Conservation (phyloP, 2,888 invertebrate genomes). For the Flabesymbios commensalis region DNA sequence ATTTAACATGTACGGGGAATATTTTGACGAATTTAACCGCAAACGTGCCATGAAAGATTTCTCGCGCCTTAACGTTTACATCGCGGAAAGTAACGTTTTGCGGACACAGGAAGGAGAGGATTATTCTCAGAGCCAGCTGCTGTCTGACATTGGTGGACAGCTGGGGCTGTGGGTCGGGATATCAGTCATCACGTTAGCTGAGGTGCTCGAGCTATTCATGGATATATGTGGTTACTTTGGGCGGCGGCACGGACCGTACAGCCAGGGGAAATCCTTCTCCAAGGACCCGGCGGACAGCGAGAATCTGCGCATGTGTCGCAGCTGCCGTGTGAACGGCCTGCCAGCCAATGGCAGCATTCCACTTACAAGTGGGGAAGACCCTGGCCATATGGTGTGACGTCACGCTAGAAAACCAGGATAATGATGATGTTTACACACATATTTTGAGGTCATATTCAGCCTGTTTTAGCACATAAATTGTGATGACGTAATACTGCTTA, state of each 20-base stretch:
- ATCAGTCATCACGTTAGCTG: constrained; percentile 31
- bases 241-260: constrained; percentile 20
- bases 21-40: constrained; percentile 27
- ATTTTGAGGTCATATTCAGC: too few species aligned
- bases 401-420: too few species aligned
- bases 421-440: too few species aligned
- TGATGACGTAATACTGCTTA: too few species aligned
- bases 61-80: constrained; percentile 32
- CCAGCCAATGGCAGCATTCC: too few species aligned
- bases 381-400: too few species aligned
- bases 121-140: constrained; percentile 22
- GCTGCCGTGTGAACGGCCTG: background rate
- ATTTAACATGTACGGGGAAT: constrained; percentile 19
- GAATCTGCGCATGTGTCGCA: background rate
- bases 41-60: constrained; percentile 28
- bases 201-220: constrained; percentile 22
- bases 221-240: constrained; percentile 10
- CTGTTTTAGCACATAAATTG: too few species aligned
- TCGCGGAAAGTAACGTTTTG: constrained; percentile 33
- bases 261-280: constrained; percentile 21
- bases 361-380: too few species aligned
- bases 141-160: constrained; percentile 34
- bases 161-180: constrained; percentile 36
- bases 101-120: constrained; percentile 31
- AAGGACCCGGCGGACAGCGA: constrained; percentile 3